A percentile compares a stretch with the other conserved stretches of the same genome.
phyloP scores from a whole-genome alignment of 2,888 invertebrate genomes.

The Netelia melanura region DNA sequence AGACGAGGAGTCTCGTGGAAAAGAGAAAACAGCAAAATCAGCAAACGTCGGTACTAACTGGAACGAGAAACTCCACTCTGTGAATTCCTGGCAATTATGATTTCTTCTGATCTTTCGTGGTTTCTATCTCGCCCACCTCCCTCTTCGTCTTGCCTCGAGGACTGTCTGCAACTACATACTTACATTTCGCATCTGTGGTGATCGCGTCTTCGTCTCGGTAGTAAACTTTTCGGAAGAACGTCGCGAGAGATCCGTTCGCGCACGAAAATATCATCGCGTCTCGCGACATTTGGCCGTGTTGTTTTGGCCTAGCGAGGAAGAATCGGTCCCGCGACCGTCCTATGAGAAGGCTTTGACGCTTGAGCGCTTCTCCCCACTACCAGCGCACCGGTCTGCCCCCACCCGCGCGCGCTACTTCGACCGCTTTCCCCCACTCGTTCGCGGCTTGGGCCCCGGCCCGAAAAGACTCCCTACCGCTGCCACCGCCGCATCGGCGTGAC shows the following conservation, averaged over 20 bases:
- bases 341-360: neutral
- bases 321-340: neutral
- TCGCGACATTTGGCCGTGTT: slow-evolving; percentile 51
- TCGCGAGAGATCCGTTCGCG: slow-evolving; percentile 10
- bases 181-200: neutral
- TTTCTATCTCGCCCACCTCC: slow-evolving; percentile 37
- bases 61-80: slow-evolving; percentile 33
- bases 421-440: slow-evolving; percentile 60
- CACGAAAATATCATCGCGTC: slow-evolving; percentile 27
- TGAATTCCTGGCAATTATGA: slow-evolving; percentile 78
- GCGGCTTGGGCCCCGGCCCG: slow-evolving; percentile 56
- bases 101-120: slow-evolving; percentile 72
- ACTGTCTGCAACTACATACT: neutral
- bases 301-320: slow-evolving; percentile 35
- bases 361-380: slow-evolving; percentile 13
- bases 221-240: slow-evolving; percentile 28
- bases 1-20: slow-evolving; percentile 35
- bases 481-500: slow-evolving; percentile 69
- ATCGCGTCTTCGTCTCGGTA: neutral
- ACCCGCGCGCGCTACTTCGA: slow-evolving; percentile 36
- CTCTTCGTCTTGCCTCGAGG: slow-evolving; percentile 10
- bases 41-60: slow-evolving; percentile 46
- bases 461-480: slow-evolving; percentile 14
- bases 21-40: slow-evolving; percentile 54
- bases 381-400: slow-evolving; percentile 15